Percentiles rank a stretch among this genome's conserved stretches.
Evolutionary conservation across 2,113 vertebrate genomes (phyloP).

Genomic region (Pachycephala philippinensis): DNA sequence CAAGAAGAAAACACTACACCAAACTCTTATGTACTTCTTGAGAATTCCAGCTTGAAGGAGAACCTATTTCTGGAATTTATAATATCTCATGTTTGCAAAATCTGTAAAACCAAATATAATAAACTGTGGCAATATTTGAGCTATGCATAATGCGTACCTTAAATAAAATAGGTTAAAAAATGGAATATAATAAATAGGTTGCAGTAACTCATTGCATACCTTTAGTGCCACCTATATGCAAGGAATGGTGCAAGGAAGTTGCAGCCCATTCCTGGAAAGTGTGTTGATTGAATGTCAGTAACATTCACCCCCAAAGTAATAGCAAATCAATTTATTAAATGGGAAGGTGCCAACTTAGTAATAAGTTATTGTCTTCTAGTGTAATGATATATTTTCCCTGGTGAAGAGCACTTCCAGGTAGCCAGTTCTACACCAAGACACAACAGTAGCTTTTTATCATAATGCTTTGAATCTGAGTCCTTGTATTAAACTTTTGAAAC

Average conservation of each 20-base stretch:
- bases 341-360: background rate
- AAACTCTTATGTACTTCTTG: background rate
- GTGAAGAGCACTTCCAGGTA: background rate
- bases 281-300: background rate
- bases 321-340: background rate
- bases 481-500: background rate
- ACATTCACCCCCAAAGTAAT: background rate
- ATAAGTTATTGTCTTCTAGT: background rate
- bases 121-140: background rate
- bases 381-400: background rate
- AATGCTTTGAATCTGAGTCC: background rate
- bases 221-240: constrained; percentile 1
- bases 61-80: background rate
- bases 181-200: background rate
- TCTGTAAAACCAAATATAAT: background rate
- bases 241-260: background rate
- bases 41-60: background rate
- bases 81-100: background rate
- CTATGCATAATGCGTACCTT: background rate
- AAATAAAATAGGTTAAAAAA: background rate
- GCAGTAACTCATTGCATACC: background rate
- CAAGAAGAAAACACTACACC: background rate
- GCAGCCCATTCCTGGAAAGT: background rate
- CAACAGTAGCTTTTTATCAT: background rate
- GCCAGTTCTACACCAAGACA: background rate